Evolutionary conservation across 1,140 invertebrate genomes (phyloP).

Genomic region (Drosophila biarmipes): DNA sequence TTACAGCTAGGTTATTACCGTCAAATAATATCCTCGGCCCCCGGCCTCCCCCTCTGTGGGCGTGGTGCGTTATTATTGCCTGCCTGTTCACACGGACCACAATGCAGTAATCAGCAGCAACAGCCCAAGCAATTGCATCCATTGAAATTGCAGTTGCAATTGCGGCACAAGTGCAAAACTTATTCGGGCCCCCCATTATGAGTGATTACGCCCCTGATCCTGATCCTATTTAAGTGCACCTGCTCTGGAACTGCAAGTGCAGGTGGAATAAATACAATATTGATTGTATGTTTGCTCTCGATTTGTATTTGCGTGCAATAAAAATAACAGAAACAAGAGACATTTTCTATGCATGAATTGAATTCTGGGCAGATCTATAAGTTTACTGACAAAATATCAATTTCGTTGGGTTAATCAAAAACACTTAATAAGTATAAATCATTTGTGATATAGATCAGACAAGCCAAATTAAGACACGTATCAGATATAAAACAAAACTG

Average conservation of each 20-base stretch:
- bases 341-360: not conserved
- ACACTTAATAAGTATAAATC: not conserved
- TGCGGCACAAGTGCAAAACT: conserved; percentile 59
- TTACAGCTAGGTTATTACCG: conserved; percentile 50
- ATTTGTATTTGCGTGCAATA: conserved; percentile 30
- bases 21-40: conserved; percentile 66
- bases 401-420: too few species aligned
- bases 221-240: not conserved
- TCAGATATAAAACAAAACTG: not conserved
- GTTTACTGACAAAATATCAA: conserved; percentile 6
- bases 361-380: conserved; percentile 1
- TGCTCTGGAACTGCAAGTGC: conserved; percentile 8
- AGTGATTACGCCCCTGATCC: conserved; percentile 19
- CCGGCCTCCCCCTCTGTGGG: conserved; percentile 7
- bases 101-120: conserved; percentile 70
- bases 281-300: conserved; percentile 31
- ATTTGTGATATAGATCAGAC: not conserved
- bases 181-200: conserved; percentile 56
- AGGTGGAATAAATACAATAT: conserved; percentile 36
- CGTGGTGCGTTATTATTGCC: conserved; percentile 59
- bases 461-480: too few species aligned
- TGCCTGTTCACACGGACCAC: conserved; percentile 49
- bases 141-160: conserved; percentile 45
- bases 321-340: conserved; percentile 24
- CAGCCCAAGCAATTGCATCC: conserved; percentile 56